These are phyloP conservation scores for Mesembrinibis cayennensis DNA, from an alignment of 2,113 vertebrate genomes.

Conservation along the genomic window DNA sequence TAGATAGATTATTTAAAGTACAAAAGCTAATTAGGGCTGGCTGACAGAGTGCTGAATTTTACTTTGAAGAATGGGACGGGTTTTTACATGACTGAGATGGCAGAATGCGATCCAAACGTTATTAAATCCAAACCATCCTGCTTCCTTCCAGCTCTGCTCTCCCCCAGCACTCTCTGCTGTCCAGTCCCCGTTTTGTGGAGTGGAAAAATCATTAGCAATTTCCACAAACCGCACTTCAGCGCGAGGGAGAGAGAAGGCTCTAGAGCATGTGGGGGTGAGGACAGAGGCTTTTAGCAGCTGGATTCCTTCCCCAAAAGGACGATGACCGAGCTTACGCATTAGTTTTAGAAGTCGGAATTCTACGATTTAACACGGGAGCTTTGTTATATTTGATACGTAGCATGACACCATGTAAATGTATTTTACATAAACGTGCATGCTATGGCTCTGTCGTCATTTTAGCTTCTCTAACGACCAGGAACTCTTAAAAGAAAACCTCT, in stretches of 20 bases:
- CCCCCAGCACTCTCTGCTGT: neutral
- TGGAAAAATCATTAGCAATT: neutral
- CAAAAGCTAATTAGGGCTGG: slow-evolving; percentile 25
- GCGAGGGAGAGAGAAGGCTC: neutral
- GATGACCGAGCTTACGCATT: neutral
- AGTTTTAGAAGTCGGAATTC: neutral
- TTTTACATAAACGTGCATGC: neutral
- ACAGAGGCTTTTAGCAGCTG: neutral
- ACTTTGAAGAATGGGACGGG: slow-evolving; percentile 14
- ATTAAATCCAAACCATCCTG: neutral
- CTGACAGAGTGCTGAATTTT: slow-evolving; percentile 36
- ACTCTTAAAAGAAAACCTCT: neutral
- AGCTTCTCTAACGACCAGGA: neutral
- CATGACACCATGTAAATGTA: neutral
- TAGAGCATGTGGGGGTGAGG: neutral
- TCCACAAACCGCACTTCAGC: neutral
- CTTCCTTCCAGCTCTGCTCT: neutral
- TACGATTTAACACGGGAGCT: neutral
- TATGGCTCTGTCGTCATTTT: neutral
- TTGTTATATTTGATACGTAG: neutral
- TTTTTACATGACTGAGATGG: slow-evolving; percentile 11
- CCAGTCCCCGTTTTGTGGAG: neutral
- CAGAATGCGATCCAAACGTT: slow-evolving; percentile 3
- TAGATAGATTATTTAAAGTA: slow-evolving; percentile 30
- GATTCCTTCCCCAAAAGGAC: neutral